Percentiles rank a stretch among this genome's conserved stretches.
Conservation (phyloP, 2,797 vertebrate genomes). For the Avahi laniger region DNA sequence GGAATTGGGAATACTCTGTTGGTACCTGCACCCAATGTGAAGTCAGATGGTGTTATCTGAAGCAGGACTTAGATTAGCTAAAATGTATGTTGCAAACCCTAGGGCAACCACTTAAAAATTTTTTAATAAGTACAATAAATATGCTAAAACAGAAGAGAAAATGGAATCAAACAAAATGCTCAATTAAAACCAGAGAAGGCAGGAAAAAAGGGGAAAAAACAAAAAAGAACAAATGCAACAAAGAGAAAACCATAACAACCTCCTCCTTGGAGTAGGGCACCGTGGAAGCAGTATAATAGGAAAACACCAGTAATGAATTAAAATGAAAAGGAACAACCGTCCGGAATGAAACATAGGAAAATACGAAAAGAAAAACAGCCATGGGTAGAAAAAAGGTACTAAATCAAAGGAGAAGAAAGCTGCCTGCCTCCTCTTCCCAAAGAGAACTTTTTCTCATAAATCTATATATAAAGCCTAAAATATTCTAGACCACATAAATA, state of each 20-base stretch:
- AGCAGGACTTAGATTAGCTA: background rate
- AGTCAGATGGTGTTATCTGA: background rate
- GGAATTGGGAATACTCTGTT: background rate
- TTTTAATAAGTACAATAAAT: background rate
- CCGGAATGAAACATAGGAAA: background rate
- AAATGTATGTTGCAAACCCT: background rate
- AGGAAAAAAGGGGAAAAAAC: background rate
- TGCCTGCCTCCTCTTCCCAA: background rate
- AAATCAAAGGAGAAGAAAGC: background rate
- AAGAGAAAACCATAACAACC: background rate
- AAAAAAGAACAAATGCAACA: background rate
- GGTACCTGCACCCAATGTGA: background rate
- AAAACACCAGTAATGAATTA: background rate
- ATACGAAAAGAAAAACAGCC: background rate
- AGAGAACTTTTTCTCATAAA: conserved; percentile 7
- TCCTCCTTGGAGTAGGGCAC: background rate
- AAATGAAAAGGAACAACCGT: background rate
- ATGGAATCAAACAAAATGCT: background rate
- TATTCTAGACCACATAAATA: background rate
- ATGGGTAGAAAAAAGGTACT: background rate
- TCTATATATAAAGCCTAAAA: background rate
- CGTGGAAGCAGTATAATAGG: background rate
- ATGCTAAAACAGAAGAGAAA: background rate
- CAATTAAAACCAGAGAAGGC: background rate
- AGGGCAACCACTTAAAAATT: background rate